Percentiles rank a stretch among this genome's conserved stretches.
phyloP scores from a whole-genome alignment of 1,140 invertebrate genomes.

The Drosophila guanche region DNA sequence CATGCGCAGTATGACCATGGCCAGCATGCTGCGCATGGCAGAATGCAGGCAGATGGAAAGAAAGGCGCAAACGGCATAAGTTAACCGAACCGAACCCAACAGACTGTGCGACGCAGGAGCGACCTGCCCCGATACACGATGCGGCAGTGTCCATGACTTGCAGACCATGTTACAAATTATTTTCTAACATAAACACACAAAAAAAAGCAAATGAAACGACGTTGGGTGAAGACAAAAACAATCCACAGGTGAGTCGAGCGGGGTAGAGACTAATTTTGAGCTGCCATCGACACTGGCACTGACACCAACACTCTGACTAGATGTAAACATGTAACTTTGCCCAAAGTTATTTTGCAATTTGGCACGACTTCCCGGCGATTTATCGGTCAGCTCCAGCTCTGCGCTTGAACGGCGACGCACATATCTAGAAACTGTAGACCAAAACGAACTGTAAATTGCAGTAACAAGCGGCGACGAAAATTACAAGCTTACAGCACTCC shows the following conservation, averaged over 20 bases:
- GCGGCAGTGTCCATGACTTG: conserved; percentile 65
- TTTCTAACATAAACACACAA: conserved; percentile 14
- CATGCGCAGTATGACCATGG: conserved; percentile 72
- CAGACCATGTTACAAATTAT: conserved; percentile 29
- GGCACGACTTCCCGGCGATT: conserved; percentile 62
- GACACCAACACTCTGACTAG: too few species aligned
- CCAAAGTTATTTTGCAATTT: conserved; percentile 60
- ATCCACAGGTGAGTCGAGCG: conserved; percentile 5
- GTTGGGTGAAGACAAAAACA: not conserved
- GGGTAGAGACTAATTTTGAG: conserved; percentile 26
- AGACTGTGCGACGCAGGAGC: not conserved
- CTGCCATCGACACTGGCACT: conserved; percentile 6
- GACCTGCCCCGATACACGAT: conserved; percentile 2
- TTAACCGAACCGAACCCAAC: conserved; percentile 62
- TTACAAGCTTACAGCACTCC: conserved; percentile 2
- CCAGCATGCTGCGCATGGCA: conserved; percentile 67
- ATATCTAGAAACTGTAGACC: conserved; percentile 63
- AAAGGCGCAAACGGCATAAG: conserved; percentile 73
- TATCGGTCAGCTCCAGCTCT: conserved; percentile 21
- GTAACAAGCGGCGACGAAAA: conserved; percentile 34
- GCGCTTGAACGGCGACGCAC: conserved; percentile 1
- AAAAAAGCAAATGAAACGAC: too few species aligned
- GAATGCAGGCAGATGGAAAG: conserved; percentile 57
- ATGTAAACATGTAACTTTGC: conserved; percentile 26
- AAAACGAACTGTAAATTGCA: conserved; percentile 26